Evolutionary conservation across 2,797 vertebrate species (phyloP), one percentile per base, ranked within the genome.

Genomic region (Spinus pinus): DNA sequence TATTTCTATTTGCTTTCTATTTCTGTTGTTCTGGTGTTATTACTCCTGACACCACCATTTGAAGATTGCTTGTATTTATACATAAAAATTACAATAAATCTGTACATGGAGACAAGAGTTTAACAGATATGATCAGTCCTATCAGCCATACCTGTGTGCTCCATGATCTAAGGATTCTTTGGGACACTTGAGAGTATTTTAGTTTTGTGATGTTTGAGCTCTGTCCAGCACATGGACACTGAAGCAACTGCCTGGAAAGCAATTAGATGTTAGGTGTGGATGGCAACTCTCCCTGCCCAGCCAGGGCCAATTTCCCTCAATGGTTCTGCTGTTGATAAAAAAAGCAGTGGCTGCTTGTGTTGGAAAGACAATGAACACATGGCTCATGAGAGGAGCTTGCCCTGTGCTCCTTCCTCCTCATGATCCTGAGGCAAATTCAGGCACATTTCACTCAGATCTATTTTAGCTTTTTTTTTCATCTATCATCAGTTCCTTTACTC

Each of bases 401-500:
- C 44, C 58, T 46, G n/a, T 56, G 75, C 46, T 75, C 8, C 81
- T 83, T 79, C 54, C 69, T 81, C 51, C 24, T 74, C 66, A 27
- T 22, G 88, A 87, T 39, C 22, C 54, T 6, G 2, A 27, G 46
- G 56, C 58, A 92, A 92, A 91, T 82, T 61, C 69, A 57, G 37
- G 27, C 27, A 57, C 69, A 91, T 92, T 71, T 77, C 58, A 77
- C 51, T 84, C 46, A 57, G 53, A 14, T 89, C 21, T 44, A 39
- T 82, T 84, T 64, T 84, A 77, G 47, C 20, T n/a, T 75, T 78
- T 72, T 41, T 78, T 77, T 47, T 51, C 22, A 8, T 64, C 79
- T 95, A 88, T 90, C 92, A 94, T 87, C 95, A 86, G 61, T 91
- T 94, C 70, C 79, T 81, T 95, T 86, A 44, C 49, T 49, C 42